A percentile compares a stretch with the other conserved stretches of the same genome.
Evolutionary conservation across 2,888 invertebrate genomes (phyloP).

Genomic region (Brenthis hecate): DNA sequence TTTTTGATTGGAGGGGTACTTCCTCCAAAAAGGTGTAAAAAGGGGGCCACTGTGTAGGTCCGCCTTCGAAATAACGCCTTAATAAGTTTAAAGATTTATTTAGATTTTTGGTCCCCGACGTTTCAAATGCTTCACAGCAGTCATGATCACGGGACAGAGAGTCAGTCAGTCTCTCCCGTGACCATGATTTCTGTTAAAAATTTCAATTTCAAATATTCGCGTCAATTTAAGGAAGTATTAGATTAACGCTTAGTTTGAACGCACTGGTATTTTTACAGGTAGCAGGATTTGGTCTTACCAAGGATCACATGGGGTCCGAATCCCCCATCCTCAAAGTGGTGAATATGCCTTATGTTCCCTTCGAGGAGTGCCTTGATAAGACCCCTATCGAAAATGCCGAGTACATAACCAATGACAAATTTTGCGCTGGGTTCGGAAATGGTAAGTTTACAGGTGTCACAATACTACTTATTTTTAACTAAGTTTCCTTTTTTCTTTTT

Average conservation of each 20-base stretch:
- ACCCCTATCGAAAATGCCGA: constrained; percentile 40
- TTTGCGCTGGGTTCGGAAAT: constrained; percentile 56
- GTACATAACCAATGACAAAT: constrained; percentile 54
- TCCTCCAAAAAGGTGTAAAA: too few species aligned
- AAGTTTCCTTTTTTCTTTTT: too few species aligned
- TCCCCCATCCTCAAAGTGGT: constrained; percentile 46
- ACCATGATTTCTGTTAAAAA: too few species aligned
- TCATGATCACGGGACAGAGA: too few species aligned
- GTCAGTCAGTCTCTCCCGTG: too few species aligned
- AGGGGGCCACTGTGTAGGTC: too few species aligned
- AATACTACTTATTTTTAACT: background rate
- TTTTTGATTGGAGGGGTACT: too few species aligned
- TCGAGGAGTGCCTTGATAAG: constrained; percentile 41
- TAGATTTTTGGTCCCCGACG: too few species aligned
- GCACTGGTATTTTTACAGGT: constrained; percentile 41
- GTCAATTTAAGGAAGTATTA: background rate
- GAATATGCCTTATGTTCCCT: constrained; percentile 46
- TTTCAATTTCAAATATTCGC: too few species aligned
- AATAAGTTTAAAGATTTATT: too few species aligned
- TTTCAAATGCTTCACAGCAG: too few species aligned
- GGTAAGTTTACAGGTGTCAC: constrained; percentile 37
- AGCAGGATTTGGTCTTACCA: constrained; percentile 51
- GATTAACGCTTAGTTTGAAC: background rate
- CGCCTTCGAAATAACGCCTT: too few species aligned
- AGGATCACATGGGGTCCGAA: constrained; percentile 38